Conservation (phyloP, 2,797 vertebrate genomes). For the Malacoctenus gilli region DNA sequence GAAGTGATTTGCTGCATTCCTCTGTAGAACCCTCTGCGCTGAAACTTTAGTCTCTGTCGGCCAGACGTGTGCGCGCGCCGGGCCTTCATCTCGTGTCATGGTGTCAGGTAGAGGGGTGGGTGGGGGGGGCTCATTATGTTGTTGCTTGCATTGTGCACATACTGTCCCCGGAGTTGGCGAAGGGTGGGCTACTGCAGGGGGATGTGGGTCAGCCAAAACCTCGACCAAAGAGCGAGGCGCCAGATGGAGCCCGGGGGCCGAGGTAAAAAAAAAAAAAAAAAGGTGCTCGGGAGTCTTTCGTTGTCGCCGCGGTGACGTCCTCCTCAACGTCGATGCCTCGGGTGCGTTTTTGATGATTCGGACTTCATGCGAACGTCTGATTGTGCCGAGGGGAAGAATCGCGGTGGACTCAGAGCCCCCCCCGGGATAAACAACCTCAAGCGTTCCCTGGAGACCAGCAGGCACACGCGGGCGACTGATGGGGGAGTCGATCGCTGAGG, state of each 20-base stretch:
- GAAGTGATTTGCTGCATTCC: constrained; percentile 36
- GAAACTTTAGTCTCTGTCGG: constrained; percentile 11
- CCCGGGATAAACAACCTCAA: constrained; percentile 47
- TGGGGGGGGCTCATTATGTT: constrained; percentile 60
- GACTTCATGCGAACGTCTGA: constrained; percentile 29
- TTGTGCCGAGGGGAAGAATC: constrained; percentile 30
- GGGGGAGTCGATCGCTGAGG: constrained; percentile 42
- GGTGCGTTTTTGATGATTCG: constrained; percentile 35
- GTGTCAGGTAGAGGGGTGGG: constrained; percentile 56
- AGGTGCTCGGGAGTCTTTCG: constrained; percentile 39
- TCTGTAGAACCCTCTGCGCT: constrained; percentile 12
- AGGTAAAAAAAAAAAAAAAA: constrained; percentile 57
- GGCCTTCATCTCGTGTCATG: constrained; percentile 42
- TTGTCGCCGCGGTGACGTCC: no score
- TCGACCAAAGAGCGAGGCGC: constrained; percentile 67
- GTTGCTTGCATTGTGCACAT: constrained; percentile 73
- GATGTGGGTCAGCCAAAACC: constrained; percentile 76
- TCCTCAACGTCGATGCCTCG: no score
- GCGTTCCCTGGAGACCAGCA: constrained; percentile 36
- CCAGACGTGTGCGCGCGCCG: not conserved
- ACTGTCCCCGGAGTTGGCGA: constrained; percentile 73
- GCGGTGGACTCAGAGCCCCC: constrained; percentile 20
- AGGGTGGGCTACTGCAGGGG: constrained; percentile 51
- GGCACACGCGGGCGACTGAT: constrained; percentile 43
- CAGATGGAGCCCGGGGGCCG: constrained; percentile 70